These are phyloP conservation scores for Apamea sordens DNA, from an alignment of 2,888 invertebrate genomes.

Conservation along the genomic window DNA sequence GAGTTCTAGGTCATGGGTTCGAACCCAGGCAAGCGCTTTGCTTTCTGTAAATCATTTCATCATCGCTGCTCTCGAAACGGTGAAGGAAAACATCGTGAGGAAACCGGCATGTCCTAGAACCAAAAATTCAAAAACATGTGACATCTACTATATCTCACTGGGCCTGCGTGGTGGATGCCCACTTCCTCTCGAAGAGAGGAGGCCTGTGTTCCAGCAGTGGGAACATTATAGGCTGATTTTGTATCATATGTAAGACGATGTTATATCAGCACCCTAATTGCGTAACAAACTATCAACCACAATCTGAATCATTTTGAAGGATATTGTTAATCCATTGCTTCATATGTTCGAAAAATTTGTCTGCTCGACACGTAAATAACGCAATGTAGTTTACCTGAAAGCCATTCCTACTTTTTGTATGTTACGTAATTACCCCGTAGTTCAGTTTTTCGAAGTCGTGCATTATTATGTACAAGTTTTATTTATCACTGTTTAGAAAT, in stretches of 20 bases:
- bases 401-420: too few relatives aligned
- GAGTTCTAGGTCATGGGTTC: not conserved
- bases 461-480: conserved; percentile 2
- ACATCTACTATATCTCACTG: not conserved
- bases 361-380: too few relatives aligned
- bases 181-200: not conserved
- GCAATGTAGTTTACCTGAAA: too few relatives aligned
- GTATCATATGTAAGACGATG: not conserved
- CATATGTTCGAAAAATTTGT: too few relatives aligned
- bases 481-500: not conserved
- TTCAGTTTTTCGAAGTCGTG: too few relatives aligned
- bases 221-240: not conserved
- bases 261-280: not conserved
- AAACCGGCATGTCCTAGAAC: not conserved
- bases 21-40: not conserved
- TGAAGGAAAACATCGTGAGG: not conserved
- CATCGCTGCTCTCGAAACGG: not conserved
- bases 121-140: not conserved
- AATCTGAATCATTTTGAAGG: too few relatives aligned
- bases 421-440: too few relatives aligned
- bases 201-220: not conserved
- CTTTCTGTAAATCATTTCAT: not conserved
- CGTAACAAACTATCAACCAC: too few relatives aligned
- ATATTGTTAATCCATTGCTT: too few relatives aligned
- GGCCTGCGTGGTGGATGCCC: not conserved